Conservation (phyloP, 1,140 invertebrate genomes). For the Camponotus pennsylvanicus region DNA sequence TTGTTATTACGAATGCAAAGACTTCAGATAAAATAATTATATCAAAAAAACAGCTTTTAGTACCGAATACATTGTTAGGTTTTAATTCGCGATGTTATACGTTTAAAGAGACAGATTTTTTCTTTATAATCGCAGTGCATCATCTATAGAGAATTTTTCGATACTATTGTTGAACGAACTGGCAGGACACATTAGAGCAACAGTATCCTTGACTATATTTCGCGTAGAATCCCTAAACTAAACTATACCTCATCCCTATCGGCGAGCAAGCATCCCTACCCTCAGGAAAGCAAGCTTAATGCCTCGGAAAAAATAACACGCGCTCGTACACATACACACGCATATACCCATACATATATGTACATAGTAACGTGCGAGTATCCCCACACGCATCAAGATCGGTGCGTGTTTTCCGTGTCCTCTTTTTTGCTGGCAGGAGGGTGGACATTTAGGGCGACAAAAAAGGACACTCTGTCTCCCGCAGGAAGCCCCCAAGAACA, state of each 20-base stretch:
- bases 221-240: constrained; percentile 81
- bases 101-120: not conserved
- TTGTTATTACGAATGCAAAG: not conserved
- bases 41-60: not conserved
- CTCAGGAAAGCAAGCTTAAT: constrained; percentile 84
- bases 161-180: constrained; percentile 8
- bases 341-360: constrained; percentile 66
- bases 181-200: constrained; percentile 48
- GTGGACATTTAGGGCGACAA: constrained; percentile 83
- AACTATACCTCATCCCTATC: constrained; percentile 81
- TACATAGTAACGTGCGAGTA: not conserved
- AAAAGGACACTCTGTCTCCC: constrained; percentile 80
- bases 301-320: constrained; percentile 86
- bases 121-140: not conserved
- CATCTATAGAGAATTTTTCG: not conserved
- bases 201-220: constrained; percentile 75
- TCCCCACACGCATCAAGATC: constrained; percentile 58
- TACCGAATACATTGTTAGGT: not conserved
- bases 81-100: not conserved
- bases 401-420: constrained; percentile 77
- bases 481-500: constrained; percentile 73
- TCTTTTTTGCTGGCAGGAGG: constrained; percentile 78
- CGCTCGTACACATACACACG: constrained; percentile 75
- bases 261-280: constrained; percentile 71
- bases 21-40: not conserved